Conservation (phyloP, 2,113 vertebrate genomes). For the Rhinoderma darwinii region DNA sequence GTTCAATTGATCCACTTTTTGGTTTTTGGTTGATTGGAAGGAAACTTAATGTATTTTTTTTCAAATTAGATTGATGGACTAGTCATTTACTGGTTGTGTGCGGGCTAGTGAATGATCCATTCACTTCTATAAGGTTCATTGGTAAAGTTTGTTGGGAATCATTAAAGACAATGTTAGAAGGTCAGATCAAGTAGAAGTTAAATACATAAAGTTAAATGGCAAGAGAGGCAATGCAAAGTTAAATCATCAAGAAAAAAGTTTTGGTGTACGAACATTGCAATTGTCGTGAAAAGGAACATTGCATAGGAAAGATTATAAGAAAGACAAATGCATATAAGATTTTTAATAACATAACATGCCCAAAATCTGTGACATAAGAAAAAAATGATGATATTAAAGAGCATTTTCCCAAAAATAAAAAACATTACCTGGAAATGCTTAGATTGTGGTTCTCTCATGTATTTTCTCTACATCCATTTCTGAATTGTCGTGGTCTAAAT, state of each 20-base stretch:
- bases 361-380: too few species aligned
- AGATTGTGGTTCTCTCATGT: too few species aligned
- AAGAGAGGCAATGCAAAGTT: neutral
- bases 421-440: too few species aligned
- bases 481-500: too few species aligned
- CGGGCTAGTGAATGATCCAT: neutral
- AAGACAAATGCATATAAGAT: neutral
- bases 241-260: neutral
- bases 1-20: conserved; percentile 54
- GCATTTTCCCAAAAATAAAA: too few species aligned
- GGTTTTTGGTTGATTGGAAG: conserved; percentile 53
- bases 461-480: too few species aligned
- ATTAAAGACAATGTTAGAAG: neutral
- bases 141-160: neutral
- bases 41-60: conserved; percentile 53
- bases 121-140: neutral
- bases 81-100: conserved; percentile 10
- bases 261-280: neutral
- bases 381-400: too few species aligned
- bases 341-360: too few species aligned
- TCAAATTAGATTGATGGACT: conserved; percentile 46
- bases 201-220: neutral
- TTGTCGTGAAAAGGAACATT: neutral
- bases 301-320: neutral
- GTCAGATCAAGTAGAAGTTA: neutral